These are phyloP conservation scores for Ruditapes philippinarum DNA, from an alignment of 1,140 invertebrate genomes.

Conservation along the genomic window DNA sequence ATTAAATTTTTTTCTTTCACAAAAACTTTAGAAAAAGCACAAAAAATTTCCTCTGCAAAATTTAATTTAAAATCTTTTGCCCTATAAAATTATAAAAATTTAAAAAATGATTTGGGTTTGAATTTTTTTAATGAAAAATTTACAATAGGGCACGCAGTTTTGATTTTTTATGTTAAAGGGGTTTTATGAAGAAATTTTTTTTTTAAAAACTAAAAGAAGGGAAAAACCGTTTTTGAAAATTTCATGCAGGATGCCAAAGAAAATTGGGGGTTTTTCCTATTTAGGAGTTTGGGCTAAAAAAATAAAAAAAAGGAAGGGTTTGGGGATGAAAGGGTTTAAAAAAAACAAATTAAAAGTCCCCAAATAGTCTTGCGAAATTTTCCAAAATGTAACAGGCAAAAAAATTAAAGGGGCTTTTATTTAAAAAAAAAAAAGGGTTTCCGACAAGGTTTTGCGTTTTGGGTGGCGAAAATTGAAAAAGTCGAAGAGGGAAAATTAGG, in stretches of 20 bases:
- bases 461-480: conserved; percentile 4
- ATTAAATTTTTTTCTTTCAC: too few species aligned
- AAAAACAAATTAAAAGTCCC: not conserved
- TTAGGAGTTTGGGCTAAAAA: conserved; percentile 51
- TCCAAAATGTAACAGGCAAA: not conserved
- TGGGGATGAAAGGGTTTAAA: not conserved
- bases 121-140: too few species aligned
- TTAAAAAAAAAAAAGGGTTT: not conserved
- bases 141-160: too few species aligned
- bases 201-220: too few species aligned
- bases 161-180: too few species aligned
- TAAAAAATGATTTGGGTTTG: too few species aligned
- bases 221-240: not conserved
- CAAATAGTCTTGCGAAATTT: not conserved
- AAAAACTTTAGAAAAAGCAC: too few species aligned
- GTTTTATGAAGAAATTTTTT: too few species aligned
- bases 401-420: not conserved
- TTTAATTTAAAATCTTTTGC: too few species aligned
- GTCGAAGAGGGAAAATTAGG: not conserved
- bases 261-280: not conserved
- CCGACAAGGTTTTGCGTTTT: not conserved
- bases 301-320: not conserved
- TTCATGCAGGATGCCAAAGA: not conserved
- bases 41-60: too few species aligned
- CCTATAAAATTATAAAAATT: too few species aligned